Base-by-base conservation (phyloP, 1,140 invertebrate species). In the Pogonomyrmex californicus region DNA sequence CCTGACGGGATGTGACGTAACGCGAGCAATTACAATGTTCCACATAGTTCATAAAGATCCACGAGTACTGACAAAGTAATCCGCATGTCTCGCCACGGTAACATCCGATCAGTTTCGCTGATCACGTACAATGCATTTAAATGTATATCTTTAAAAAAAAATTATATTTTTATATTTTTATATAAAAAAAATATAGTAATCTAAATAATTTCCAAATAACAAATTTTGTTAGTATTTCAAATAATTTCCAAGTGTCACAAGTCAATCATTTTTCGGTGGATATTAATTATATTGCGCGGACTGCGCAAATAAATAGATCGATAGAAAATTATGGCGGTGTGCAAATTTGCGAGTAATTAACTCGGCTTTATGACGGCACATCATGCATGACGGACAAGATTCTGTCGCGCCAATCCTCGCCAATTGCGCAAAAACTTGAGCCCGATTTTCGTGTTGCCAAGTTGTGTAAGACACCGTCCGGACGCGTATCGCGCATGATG, bases 401-500 rank as follows among this genome's bases (percentile, higher is more conserved):
- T 85, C 60, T 54, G 62, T 54, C 41, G 56, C 58, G 47, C 49
- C 62, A 62, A 30, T 38, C 4, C 76, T 51, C 36, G 75, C n/a
- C 70, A 82, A 89, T 92, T 92, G 65, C 91, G 86, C 76, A 92
- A 92, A 88, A 90, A 68, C 49, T 49, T 88, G 90, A 71, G 73
- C 85, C 87, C 90, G 91, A 89, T 92, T 92, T 87, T 75, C 58
- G 54, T 63, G 66, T 85, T 88, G 91, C 91, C 91, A 92, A 88
- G 62, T 90, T 88, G 89, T 9, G 90, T 78, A 90, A 91, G 44
- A 62, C 36, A 47, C 23, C 56, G 9, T 54, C 1, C 14, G 54
- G 71, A 51, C 49, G 33, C 36, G 70, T 68, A 87, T 87, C 82
- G 78, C 44, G 73, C 41, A 51, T 23, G 81, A 75, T 83, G 88